Evolutionary conservation across 2,113 vertebrate species (phyloP), one percentile per base, ranked within the genome.

Genomic region (Seriola quinqueradiata): DNA sequence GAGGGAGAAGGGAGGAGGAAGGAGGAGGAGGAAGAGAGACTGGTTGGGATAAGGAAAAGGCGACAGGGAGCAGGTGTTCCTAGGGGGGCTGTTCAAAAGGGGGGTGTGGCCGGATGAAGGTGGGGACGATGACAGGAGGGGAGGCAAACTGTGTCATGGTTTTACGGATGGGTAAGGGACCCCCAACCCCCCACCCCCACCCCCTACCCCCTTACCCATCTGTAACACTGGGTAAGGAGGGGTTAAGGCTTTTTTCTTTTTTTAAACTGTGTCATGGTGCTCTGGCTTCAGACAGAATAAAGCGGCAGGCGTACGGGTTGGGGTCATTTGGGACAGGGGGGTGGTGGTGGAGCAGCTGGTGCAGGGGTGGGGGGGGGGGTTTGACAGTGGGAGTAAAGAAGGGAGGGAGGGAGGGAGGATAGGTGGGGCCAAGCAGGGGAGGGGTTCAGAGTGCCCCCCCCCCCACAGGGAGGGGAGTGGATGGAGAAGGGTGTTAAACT

Each of bases 11-110:
- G 38, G 79, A 19, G 5, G n/a, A n/a, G 48, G n/a, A 23, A n/a
- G 48, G n/a, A 23, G 34, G 38, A 50, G 3, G 34, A 60, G 28
- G 28, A 28, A 28, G 28, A 5, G 2, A 17, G 55, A 28, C 58
- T 42, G 74, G 80, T n/a, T 34, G 71, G 68, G 64, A 66, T 8
- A 0, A 52, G 46, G 55, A 42, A 28, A 3, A 61, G 87, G 84
- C 71, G 66, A 74, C 64, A 70, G 78, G 84, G 89, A 89, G 90
- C 88, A 92, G 89, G 90, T 90, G 92, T 83, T 83, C 34, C 10
- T 5, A 64, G 72, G 61, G 67, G 67, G 76, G 81, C 10, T 50
- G 23, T 54, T 68, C 12, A 58, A 57, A 57, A 79, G 34, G n/a
- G 70, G 61, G 79, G 80, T 65, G 84, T 70, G 73, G 70, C 61